Conservation (phyloP, 2,113 vertebrate species). For the Lycaon pictus region DNA sequence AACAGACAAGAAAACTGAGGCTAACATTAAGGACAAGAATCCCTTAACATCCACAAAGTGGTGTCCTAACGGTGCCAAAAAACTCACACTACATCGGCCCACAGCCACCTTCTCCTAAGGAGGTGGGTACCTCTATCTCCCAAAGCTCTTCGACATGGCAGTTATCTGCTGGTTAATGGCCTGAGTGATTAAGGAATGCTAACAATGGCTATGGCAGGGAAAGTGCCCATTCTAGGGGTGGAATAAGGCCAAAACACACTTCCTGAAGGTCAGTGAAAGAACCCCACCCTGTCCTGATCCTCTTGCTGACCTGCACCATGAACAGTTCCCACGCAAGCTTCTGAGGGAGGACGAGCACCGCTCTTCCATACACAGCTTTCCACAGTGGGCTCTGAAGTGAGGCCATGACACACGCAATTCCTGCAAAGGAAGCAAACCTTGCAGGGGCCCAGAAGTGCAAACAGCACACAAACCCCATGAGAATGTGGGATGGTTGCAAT, state of each 20-base stretch:
- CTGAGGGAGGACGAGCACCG: too few relatives aligned
- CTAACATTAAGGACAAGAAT: neutral
- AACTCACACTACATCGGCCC: neutral
- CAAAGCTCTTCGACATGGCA: accelerated
- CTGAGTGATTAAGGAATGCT: neutral
- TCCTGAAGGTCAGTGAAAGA: neutral
- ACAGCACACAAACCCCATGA: neutral
- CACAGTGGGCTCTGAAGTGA: neutral
- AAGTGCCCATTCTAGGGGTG: accelerated
- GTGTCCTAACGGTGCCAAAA: neutral
- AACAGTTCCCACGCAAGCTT: neutral
- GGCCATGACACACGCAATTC: neutral
- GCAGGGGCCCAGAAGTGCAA: neutral
- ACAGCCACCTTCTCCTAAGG: neutral
- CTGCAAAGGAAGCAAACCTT: neutral
- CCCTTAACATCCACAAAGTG: neutral
- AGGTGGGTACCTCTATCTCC: neutral
- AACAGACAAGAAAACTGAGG: neutral
- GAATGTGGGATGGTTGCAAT: neutral
- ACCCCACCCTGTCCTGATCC: neutral
- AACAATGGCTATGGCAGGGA: neutral
- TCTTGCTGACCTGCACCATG: neutral
- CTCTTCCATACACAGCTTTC: neutral
- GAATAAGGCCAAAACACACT: neutral
- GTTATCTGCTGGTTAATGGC: neutral